Evolutionary conservation across 92 coral and sea anemone genomes (phyloP).

Genomic region (Siderastrea siderea): DNA sequence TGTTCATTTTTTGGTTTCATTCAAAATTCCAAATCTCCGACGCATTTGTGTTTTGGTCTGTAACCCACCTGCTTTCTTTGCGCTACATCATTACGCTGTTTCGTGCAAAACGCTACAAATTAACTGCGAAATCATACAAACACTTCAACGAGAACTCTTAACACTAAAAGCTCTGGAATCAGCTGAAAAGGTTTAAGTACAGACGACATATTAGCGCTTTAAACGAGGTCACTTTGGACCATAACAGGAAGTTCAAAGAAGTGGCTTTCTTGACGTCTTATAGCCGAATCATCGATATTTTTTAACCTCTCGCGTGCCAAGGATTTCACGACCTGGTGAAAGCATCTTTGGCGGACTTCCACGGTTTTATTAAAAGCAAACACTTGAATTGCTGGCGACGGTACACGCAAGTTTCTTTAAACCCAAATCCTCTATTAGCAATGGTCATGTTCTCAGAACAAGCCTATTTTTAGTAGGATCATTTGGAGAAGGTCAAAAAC

Average conservation of each 20-base stretch:
- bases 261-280: not conserved
- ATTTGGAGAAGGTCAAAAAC: not conserved
- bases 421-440: conserved; percentile 3
- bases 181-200: not conserved
- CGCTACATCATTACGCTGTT: not conserved
- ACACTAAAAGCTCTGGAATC: not conserved
- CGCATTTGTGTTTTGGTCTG: not conserved
- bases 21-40: not conserved
- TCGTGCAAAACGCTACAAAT: not conserved
- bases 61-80: not conserved
- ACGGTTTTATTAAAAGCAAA: not conserved
- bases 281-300: not conserved
- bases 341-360: conserved; percentile 12
- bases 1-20: not conserved
- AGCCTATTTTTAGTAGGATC: not conserved
- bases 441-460: conserved; percentile 13
- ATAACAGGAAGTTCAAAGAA: not conserved
- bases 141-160: too few species aligned
- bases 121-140: not conserved
- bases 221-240: not conserved
- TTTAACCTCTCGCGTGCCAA: not conserved
- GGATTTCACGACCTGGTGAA: conserved; percentile 4
- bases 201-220: not conserved
- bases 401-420: conserved; percentile 22
- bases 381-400: conserved; percentile 1